A percentile compares a stretch with the other conserved stretches of the same genome.
phyloP scores from a whole-genome alignment of 2,888 invertebrate genomes.

The Drosophila barbarae region DNA sequence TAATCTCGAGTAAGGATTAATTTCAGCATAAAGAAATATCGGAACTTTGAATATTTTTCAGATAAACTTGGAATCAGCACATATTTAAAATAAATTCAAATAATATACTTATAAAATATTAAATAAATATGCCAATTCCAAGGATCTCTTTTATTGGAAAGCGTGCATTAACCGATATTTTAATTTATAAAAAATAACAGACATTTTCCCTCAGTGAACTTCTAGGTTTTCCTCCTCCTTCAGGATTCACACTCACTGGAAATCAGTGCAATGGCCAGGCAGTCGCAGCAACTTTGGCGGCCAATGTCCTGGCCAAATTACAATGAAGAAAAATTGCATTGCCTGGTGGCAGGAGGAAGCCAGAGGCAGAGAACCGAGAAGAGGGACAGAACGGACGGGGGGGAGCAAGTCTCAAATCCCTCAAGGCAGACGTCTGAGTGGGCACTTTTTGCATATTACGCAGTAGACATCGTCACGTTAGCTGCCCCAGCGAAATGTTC shows the following conservation, averaged over 20 bases:
- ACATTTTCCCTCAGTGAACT: constrained; percentile 1
- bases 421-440: constrained; percentile 66
- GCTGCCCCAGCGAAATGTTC: constrained; percentile 62
- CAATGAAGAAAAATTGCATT: constrained; percentile 73
- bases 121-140: too few species aligned
- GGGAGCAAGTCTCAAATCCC: constrained; percentile 50
- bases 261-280: constrained; percentile 61
- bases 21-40: neutral
- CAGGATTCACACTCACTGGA: constrained; percentile 17
- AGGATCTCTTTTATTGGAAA: too few species aligned
- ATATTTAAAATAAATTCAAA: neutral
- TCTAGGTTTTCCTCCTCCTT: neutral
- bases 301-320: constrained; percentile 51
- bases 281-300: constrained; percentile 25
- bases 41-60: neutral
- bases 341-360: constrained; percentile 18
- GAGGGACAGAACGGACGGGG: neutral
- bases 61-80: neutral
- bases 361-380: constrained; percentile 3
- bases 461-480: constrained; percentile 64
- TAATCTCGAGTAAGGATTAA: neutral
- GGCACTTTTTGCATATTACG: constrained; percentile 66
- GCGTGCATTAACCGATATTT: too few species aligned
- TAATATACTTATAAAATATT: too few species aligned
- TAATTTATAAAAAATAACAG: neutral